Percentiles rank a stretch among this genome's conserved stretches.
Conservation (phyloP, 2,113 vertebrate species). For the Prunella fulvescens region DNA sequence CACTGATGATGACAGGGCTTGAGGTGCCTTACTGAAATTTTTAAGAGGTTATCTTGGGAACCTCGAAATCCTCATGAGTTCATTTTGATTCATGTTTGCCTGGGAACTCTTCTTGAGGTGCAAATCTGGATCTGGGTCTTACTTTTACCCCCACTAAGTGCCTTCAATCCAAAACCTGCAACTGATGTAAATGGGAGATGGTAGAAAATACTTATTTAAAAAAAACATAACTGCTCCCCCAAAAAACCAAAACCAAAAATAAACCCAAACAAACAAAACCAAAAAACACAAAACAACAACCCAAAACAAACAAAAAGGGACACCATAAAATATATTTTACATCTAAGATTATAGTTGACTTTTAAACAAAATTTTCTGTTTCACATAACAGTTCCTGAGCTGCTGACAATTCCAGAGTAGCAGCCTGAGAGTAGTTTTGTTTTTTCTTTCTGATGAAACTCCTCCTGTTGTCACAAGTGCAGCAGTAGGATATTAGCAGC, state of each 20-base stretch:
- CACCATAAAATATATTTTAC: background rate
- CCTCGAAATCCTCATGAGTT: background rate
- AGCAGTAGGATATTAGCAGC: background rate
- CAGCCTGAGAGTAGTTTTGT: background rate
- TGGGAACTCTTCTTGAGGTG: rapidly evolving
- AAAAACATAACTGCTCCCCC: background rate
- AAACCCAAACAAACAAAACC: too few relatives aligned
- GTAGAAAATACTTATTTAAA: background rate
- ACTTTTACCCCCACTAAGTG: background rate
- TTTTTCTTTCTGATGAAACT: background rate
- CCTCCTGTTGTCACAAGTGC: background rate
- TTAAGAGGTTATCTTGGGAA: background rate
- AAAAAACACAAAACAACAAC: too few relatives aligned
- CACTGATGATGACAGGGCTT: too few relatives aligned
- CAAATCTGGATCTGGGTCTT: background rate
- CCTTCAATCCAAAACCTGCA: background rate
- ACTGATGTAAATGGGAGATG: background rate
- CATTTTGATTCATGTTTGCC: background rate
- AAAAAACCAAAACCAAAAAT: background rate
- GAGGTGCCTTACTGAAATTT: background rate
- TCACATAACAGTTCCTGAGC: background rate
- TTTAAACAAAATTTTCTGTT: background rate
- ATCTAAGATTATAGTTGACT: background rate
- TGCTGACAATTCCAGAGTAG: background rate
- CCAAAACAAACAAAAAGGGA: background rate